Evolutionary conservation across 1,140 invertebrate species (phyloP).

Genomic region (Bombus difficillimus): DNA sequence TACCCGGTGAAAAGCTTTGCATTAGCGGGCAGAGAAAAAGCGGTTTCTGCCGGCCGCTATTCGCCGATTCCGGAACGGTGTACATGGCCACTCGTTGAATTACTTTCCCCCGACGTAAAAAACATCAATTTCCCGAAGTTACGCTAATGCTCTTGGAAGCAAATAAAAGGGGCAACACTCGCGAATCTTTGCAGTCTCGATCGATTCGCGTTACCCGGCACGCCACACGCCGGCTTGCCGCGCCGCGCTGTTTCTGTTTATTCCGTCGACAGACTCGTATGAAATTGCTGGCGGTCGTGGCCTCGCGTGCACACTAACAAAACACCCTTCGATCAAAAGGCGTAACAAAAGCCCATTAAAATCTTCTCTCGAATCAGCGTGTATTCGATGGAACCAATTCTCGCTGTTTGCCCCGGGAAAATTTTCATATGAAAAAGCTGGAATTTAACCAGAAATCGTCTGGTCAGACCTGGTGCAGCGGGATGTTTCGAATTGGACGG

Average conservation of each 20-base stretch:
- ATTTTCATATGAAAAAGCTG: not conserved
- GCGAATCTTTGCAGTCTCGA: not conserved
- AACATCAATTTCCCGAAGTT: slow-evolving; percentile 42
- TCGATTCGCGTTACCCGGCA: slow-evolving; percentile 12
- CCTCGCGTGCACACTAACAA: not conserved
- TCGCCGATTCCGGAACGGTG: slow-evolving; percentile 20
- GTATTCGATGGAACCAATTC: not conserved
- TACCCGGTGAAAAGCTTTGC: slow-evolving; percentile 34
- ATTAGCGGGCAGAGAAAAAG: slow-evolving; percentile 36
- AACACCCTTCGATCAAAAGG: not conserved
- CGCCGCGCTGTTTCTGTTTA: not conserved
- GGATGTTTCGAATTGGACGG: not conserved
- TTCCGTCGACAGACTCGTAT: not conserved
- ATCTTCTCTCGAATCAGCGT: not conserved
- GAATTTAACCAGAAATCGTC: not conserved
- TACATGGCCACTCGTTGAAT: slow-evolving; percentile 41
- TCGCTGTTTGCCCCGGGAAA: too few relatives aligned
- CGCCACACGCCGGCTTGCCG: not conserved
- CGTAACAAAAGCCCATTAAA: not conserved
- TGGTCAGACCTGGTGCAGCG: too few relatives aligned
- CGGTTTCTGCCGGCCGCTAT: slow-evolving; percentile 26
- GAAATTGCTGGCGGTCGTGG: not conserved
- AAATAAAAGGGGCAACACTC: slow-evolving; percentile 28
- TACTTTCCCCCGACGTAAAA: slow-evolving; percentile 35
- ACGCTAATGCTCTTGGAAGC: slow-evolving; percentile 36